These are phyloP conservation scores for Aphidius ervi DNA, from an alignment of 1,140 invertebrate genomes.

Conservation along the genomic window DNA sequence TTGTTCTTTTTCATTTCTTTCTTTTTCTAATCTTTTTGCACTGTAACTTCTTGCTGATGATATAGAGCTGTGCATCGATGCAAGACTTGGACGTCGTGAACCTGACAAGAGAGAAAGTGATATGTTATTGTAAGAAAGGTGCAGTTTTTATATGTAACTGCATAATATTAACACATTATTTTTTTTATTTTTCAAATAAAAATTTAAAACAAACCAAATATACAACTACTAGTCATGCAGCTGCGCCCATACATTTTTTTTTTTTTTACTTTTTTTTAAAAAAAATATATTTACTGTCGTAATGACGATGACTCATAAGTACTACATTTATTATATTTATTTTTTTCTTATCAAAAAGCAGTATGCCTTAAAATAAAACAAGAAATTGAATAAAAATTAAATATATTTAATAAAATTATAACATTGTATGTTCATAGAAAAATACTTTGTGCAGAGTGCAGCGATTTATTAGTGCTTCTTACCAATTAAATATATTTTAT, in stretches of 20 bases:
- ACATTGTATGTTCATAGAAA: slow-evolving; percentile 12
- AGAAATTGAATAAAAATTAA: slow-evolving; percentile 6
- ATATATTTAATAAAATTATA: too few species aligned
- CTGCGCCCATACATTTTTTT: slow-evolving; percentile 7
- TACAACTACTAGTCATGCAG: background rate
- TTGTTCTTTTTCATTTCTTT: slow-evolving; percentile 72
- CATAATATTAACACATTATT: background rate
- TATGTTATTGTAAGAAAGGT: slow-evolving; percentile 2
- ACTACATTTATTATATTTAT: background rate
- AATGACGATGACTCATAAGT: slow-evolving; percentile 1
- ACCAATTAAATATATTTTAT: slow-evolving; percentile 27
- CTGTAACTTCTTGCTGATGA: slow-evolving; percentile 77
- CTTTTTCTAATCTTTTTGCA: slow-evolving; percentile 68
- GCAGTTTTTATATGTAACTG: background rate
- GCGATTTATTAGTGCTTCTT: slow-evolving; percentile 31
- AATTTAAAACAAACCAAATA: background rate
- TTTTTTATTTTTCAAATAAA: background rate
- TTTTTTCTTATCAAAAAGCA: background rate
- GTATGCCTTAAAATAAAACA: background rate
- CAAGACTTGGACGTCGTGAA: slow-evolving; percentile 76
- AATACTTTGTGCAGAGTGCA: slow-evolving; percentile 29
- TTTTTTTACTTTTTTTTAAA: background rate
- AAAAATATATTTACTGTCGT: too few species aligned
- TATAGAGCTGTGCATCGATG: slow-evolving; percentile 73
- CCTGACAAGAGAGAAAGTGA: slow-evolving; percentile 51